Evolutionary conservation across 2,888 invertebrate species (phyloP), one percentile per base, ranked within the genome.

Genomic region (Acleris emargana): DNA sequence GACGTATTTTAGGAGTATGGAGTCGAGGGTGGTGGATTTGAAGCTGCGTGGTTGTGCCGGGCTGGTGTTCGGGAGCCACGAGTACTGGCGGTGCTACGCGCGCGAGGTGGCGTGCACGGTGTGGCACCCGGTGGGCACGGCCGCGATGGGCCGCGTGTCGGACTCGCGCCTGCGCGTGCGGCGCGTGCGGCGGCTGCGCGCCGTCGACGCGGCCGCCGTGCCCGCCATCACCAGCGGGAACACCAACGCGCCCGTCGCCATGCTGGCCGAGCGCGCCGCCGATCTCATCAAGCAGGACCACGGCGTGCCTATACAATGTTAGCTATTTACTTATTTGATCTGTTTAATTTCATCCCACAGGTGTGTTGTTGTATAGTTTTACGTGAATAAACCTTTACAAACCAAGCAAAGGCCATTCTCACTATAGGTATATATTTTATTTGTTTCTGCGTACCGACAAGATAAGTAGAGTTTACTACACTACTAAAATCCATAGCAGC

Each of bases 21-120:
- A 49, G 7, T 32, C 54, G 18, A 28, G 38, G 17, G 42, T 59
- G 38, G 89, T 0, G 87, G 85, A 5, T 94, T 94, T 71, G 79
- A 83, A 16, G 66, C 83, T 9, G 73, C 79, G 16, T 52, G 71
- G 1, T 9, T 64, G 64, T 16, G 25, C 18, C 90, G 91, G 64
- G 90, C 82, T 16, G 84, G 86, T 0, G 93, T 54, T 64, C 17
- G 64, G 59, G 2, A 59, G 49, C 16, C 25, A 94, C 70, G 81
- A 79, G 0, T 95, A 94, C 76, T 94, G 94, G 92, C 90, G 88
- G 38, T 95, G 95, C 73, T 88, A 93, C 75, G 85, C 91, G 0
- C 81, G 92, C n/a, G 87, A 89, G 60, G 81, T 93, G 67, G 89
- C 93, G 1, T 85, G 93, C 57, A 94, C 93, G 4, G 87, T 94